Percentiles rank a stretch among this genome's conserved stretches.
phyloP scores from a whole-genome alignment of 2,888 invertebrate species.

The Pyrrhosoma nymphula region DNA sequence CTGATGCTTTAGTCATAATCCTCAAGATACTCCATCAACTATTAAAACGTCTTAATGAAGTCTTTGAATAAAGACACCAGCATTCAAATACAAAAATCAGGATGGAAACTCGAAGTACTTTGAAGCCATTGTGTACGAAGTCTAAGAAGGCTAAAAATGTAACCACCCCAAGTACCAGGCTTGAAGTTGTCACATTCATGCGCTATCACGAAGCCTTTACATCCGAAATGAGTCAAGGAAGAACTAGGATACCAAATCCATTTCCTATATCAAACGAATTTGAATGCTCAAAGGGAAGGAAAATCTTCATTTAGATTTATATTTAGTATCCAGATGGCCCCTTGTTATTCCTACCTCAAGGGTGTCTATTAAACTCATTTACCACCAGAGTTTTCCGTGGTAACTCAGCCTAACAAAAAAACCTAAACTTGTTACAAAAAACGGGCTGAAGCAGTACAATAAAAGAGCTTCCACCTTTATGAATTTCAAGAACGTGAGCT shows the following conservation, averaged over 20 bases:
- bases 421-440: no score
- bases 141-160: neutral
- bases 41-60: neutral
- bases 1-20: no score
- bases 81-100: neutral
- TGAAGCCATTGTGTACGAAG: neutral
- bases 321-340: no score
- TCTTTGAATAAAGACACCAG: neutral
- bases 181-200: neutral
- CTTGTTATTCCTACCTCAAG: no score
- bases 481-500: no score
- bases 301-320: neutral
- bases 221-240: neutral
- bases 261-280: neutral
- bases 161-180: neutral
- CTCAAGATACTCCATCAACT: no score
- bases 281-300: neutral
- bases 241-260: neutral
- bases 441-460: no score
- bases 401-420: no score
- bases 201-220: neutral
- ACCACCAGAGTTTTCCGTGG: no score
- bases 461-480: no score
- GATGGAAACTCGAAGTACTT: neutral
- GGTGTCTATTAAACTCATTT: no score